Conservation (phyloP, 2,113 vertebrate species). For the Aldabrachelys gigantea region DNA sequence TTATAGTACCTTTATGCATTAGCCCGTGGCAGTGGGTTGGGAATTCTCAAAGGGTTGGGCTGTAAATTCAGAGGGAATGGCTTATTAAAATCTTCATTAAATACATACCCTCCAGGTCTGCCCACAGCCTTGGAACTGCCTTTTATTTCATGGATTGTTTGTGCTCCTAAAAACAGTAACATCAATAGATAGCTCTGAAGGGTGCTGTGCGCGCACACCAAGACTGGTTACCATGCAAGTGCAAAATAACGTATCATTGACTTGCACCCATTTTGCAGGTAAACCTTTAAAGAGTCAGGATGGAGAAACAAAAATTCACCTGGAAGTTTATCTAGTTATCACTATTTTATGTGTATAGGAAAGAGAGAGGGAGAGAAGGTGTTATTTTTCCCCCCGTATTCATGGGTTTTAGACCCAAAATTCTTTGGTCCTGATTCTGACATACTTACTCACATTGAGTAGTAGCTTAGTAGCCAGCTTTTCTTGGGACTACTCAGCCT, state of each 20-base stretch:
- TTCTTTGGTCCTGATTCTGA: neutral
- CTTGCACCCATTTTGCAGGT: neutral
- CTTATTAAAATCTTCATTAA: neutral
- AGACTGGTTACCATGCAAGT: neutral
- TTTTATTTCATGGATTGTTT: neutral
- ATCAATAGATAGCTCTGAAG: neutral
- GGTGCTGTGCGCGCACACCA: neutral
- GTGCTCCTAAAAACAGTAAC: neutral
- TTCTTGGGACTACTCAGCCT: accelerated
- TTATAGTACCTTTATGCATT: neutral
- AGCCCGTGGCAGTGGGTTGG: neutral
- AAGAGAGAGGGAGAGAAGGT: neutral
- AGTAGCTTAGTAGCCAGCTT: neutral
- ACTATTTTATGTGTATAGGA: neutral
- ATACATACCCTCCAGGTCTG: neutral
- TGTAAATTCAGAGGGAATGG: neutral
- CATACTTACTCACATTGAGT: neutral
- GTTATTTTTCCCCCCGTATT: neutral
- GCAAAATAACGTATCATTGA: neutral
- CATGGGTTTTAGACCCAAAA: accelerated
- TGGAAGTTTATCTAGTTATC: neutral
- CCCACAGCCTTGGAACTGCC: neutral
- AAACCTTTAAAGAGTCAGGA: neutral
- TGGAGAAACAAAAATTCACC: neutral
- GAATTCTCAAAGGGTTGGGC: neutral